Base-by-base conservation (phyloP, 2,888 invertebrate genomes). In the Lasioglossum morio region DNA sequence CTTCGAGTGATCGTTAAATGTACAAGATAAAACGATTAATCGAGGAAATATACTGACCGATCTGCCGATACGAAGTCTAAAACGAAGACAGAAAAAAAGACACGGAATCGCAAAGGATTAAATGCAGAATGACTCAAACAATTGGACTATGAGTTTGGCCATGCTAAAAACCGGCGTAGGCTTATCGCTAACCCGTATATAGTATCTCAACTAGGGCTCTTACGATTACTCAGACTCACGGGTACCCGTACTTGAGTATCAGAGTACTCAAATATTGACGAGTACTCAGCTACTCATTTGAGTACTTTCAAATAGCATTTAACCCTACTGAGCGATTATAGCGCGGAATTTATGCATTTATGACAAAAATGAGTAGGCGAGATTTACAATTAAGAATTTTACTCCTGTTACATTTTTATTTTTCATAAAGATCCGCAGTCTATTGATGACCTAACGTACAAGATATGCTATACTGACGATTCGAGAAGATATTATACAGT, bases 81-180 rank as follows among this genome's bases (percentile, higher is more conserved):
- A 72, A 27, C 30, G 37, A 57, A 30, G 57, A 14, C 12, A 23
- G 48, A 43, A 48, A 34, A 53, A 70, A 14, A n/a, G 53, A 12
- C 16, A 74, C 7, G 27, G 72, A 77, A 78, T 82, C 87, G 82
- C 87, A 82, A 79, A 86, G 77, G 77, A 82, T 86, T 30, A 76
- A 79, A 57, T 69, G 14, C 46, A 43, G 57, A 74, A 77, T 79
- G n/a, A n/a, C n/a, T n/a, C n/a, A n/a, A 84, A 76, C 16, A 88
- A 91, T 87, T 85, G 75, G 84, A 81, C 83, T 83, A 86, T 77
- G 70, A 88, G 72, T 86, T 43, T 85, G 70, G 30, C 79, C 77
- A 73, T 89, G 66, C 81, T 85, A 30, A 40, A 43, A 69, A 83
- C 70, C 77, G 84, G 48, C 79, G 72, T 76, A n/a, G 37, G 37